A percentile compares a stretch with the other conserved stretches of the same genome.
These are phyloP conservation scores for Rhineura floridana DNA, from an alignment of 2,113 vertebrate species.

Conservation along the genomic window DNA sequence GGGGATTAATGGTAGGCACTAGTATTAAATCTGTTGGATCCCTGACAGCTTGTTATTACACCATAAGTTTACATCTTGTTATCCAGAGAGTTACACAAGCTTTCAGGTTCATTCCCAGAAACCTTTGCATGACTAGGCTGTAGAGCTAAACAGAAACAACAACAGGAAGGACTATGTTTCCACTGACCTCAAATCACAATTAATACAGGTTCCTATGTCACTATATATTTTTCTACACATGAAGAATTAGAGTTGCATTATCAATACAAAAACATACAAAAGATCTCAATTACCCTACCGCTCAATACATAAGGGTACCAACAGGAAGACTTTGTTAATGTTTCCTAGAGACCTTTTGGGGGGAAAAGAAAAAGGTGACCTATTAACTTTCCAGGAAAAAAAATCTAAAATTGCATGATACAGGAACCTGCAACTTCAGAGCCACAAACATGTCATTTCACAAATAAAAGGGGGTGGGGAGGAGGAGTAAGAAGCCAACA, in stretches of 20 bases:
- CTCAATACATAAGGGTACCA: neutral
- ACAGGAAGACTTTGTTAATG: neutral
- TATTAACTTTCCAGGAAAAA: neutral
- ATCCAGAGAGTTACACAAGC: neutral
- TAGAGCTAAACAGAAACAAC: neutral
- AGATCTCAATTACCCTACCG: too few relatives aligned
- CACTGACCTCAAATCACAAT: neutral
- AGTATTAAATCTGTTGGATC: too few relatives aligned
- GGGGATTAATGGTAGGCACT: too few relatives aligned
- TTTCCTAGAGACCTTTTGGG: neutral
- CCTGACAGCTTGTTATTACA: neutral
- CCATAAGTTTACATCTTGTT: neutral
- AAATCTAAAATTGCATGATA: neutral
- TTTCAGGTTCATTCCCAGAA: neutral
- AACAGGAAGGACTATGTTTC: neutral
- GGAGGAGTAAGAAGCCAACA: neutral
- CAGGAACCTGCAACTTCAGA: neutral
- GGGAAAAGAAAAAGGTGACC: too few relatives aligned
- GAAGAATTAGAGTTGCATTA: neutral
- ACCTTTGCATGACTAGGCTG: neutral
- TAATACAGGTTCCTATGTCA: neutral
- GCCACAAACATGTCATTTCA: neutral
- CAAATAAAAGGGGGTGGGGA: neutral
- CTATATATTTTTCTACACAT: neutral
- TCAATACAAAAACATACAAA: neutral